Conservation (phyloP, 2,888 invertebrate species). For the Panzeria rudis region DNA sequence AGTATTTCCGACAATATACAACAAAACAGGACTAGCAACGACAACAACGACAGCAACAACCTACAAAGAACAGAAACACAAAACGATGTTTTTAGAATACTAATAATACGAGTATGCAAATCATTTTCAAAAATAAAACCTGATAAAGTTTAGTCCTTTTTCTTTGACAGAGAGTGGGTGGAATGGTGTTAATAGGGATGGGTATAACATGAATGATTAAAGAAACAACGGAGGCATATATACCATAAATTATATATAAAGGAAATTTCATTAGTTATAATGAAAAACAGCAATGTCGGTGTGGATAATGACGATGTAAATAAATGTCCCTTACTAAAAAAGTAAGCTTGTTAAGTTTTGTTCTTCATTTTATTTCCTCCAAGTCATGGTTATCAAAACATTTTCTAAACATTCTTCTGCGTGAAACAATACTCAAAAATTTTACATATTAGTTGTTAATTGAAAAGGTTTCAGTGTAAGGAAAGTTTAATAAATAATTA, state of each 20-base stretch:
- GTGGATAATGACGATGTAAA: background rate
- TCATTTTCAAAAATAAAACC: conserved; percentile 49
- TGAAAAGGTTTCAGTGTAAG: background rate
- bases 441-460: background rate
- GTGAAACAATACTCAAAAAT: background rate
- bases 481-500: background rate
- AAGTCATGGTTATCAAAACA: background rate
- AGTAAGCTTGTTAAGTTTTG: background rate
- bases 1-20: conserved; percentile 71
- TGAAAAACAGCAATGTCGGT: conserved; percentile 12
- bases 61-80: conserved; percentile 30
- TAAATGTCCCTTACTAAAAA: background rate
- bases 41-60: conserved; percentile 21
- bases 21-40: conserved; percentile 25
- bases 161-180: background rate
- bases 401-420: conserved; percentile 17
- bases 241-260: conserved; percentile 30
- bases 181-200: background rate
- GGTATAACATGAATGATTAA: too few relatives aligned
- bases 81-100: conserved; percentile 63
- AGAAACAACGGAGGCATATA: background rate
- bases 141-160: background rate
- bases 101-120: conserved; percentile 68
- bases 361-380: background rate
- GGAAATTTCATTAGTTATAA: conserved; percentile 58